phyloP scores from a whole-genome alignment of 2,888 invertebrate species.

The Ichneumoninae sp. region DNA sequence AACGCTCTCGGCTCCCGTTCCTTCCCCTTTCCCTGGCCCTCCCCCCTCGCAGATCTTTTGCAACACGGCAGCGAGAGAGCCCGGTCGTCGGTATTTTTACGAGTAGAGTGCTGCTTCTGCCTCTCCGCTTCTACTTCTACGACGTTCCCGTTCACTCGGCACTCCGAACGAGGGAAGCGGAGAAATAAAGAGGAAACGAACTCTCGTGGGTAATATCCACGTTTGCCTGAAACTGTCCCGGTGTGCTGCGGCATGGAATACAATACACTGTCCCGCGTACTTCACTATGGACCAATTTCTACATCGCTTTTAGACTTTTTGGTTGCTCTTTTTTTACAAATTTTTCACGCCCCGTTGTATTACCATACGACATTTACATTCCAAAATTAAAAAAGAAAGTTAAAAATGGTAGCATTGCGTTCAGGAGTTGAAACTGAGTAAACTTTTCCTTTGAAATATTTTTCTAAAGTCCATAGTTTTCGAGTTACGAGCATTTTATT shows the following conservation, averaged over 20 bases:
- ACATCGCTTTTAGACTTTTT: not conserved
- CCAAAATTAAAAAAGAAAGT: not conserved
- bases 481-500: not conserved
- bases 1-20: constrained; percentile 33
- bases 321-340: not conserved
- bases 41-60: constrained; percentile 42
- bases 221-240: constrained; percentile 52
- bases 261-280: not conserved
- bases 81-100: constrained; percentile 66
- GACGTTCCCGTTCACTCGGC: constrained; percentile 44
- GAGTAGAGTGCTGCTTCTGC: constrained; percentile 61
- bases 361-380: not conserved
- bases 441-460: not conserved
- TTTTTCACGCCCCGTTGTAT: not conserved
- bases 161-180: constrained; percentile 32
- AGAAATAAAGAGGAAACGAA: constrained; percentile 31
- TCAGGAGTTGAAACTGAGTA: not conserved
- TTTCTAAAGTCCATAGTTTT: not conserved
- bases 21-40: not conserved
- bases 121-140: constrained; percentile 30
- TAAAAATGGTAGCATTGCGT: not conserved
- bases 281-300: not conserved
- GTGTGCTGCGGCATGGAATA: not conserved
- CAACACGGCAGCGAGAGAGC: constrained; percentile 33
- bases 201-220: constrained; percentile 57